Conservation (phyloP, 2,888 invertebrate genomes). For the Xestia rhomboidea region DNA sequence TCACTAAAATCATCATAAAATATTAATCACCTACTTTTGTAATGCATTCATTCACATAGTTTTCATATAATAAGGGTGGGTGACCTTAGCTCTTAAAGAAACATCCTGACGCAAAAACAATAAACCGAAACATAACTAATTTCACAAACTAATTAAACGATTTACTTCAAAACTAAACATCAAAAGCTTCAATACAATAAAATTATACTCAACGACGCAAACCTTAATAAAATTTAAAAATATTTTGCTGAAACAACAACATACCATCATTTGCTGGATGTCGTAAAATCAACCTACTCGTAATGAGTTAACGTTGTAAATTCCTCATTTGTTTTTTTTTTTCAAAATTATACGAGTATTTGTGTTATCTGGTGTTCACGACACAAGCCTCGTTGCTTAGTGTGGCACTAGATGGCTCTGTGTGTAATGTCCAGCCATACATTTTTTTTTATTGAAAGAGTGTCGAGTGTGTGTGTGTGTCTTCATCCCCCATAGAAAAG, state of each 20-base stretch:
- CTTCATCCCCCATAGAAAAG: too few relatives aligned
- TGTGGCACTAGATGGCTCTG: too few relatives aligned
- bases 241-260: constrained; percentile 42
- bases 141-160: constrained; percentile 25
- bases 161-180: constrained; percentile 44
- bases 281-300: constrained; percentile 43
- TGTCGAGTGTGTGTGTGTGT: too few relatives aligned
- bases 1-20: background rate
- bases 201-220: constrained; percentile 33
- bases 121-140: constrained; percentile 29
- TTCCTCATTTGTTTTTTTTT: constrained; percentile 36
- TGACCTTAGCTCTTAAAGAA: background rate
- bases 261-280: constrained; percentile 19
- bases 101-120: background rate
- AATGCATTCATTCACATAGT: background rate
- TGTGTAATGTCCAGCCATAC: too few relatives aligned
- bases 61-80: background rate
- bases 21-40: background rate
- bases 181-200: constrained; percentile 55
- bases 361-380: too few relatives aligned
- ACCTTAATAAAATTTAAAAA: constrained; percentile 58
- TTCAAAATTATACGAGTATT: too few relatives aligned
- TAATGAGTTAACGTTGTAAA: constrained; percentile 8
- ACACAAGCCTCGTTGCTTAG: too few relatives aligned
- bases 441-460: too few relatives aligned